phyloP scores from a whole-genome alignment of 1,140 invertebrate species.

The Zaprionus davidi region DNA sequence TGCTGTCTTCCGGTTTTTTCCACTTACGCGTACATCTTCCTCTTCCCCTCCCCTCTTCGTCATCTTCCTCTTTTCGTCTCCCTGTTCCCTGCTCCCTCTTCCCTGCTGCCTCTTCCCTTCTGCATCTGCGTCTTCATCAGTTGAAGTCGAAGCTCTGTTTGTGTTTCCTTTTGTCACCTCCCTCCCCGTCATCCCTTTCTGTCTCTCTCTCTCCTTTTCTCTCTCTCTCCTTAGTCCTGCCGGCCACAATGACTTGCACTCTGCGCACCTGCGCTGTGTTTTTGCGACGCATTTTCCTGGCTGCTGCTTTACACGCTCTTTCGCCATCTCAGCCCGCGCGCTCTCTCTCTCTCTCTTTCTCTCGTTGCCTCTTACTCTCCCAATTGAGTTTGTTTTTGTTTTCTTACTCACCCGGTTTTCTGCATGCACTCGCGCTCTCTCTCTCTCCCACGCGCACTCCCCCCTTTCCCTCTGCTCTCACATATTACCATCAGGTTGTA shows the following conservation, averaged over 20 bases:
- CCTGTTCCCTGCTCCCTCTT: background rate
- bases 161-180: background rate
- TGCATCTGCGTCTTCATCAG: too few species aligned
- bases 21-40: slow-evolving; percentile 6
- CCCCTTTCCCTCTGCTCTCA: background rate
- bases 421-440: slow-evolving; percentile 5
- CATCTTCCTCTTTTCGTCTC: background rate
- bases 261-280: slow-evolving; percentile 73
- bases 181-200: background rate
- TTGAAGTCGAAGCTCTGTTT: background rate
- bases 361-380: slow-evolving; percentile 2
- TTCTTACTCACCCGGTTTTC: slow-evolving; percentile 64
- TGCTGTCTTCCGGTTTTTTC: slow-evolving; percentile 47
- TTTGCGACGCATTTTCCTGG: slow-evolving; percentile 73
- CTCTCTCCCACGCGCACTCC: background rate
- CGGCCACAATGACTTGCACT: slow-evolving; percentile 34
- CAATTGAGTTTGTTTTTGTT: slow-evolving; percentile 50
- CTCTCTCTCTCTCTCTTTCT: slow-evolving; percentile 1
- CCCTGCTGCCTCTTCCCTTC: too few species aligned
- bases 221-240: slow-evolving; percentile 17
- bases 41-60: background rate
- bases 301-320: slow-evolving; percentile 53
- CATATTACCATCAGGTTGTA: background rate
- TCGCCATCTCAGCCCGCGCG: slow-evolving; percentile 51
- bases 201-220: background rate